Conservation (phyloP, 2,888 invertebrate genomes). For the Tethea ocularis region DNA sequence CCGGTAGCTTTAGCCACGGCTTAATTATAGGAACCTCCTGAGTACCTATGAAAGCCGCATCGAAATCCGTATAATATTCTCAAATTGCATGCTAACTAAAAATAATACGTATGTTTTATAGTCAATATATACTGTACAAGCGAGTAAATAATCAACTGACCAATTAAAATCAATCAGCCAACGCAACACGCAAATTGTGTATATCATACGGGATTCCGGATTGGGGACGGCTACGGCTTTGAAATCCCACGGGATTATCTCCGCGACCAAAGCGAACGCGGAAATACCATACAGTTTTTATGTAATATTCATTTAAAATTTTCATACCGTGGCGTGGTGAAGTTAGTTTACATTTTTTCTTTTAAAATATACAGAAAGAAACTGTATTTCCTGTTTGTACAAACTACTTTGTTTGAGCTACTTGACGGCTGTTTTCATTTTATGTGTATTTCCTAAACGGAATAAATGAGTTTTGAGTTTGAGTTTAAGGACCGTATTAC, state of each 20-base stretch:
- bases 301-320: constrained; percentile 26
- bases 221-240: constrained; percentile 25
- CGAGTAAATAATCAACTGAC: constrained; percentile 15
- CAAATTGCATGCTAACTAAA: too few relatives aligned
- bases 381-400: neutral
- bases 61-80: too few relatives aligned
- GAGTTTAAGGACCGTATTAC: too few relatives aligned
- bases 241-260: constrained; percentile 30
- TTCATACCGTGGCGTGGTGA: constrained; percentile 19
- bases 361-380: neutral
- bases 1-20: too few relatives aligned
- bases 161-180: constrained; percentile 31
- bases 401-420: neutral
- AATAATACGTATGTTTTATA: neutral
- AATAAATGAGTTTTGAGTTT: too few relatives aligned
- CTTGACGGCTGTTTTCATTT: too few relatives aligned
- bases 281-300: constrained; percentile 21
- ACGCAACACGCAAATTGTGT: constrained; percentile 24
- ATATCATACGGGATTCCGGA: constrained; percentile 20
- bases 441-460: too few relatives aligned
- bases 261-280: constrained; percentile 22
- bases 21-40: too few relatives aligned
- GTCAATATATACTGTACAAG: neutral
- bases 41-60: too few relatives aligned
- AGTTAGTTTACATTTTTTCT: constrained; percentile 2